Conservation (phyloP, 2,797 vertebrate species). For the Ctenosaura bakeri region DNA sequence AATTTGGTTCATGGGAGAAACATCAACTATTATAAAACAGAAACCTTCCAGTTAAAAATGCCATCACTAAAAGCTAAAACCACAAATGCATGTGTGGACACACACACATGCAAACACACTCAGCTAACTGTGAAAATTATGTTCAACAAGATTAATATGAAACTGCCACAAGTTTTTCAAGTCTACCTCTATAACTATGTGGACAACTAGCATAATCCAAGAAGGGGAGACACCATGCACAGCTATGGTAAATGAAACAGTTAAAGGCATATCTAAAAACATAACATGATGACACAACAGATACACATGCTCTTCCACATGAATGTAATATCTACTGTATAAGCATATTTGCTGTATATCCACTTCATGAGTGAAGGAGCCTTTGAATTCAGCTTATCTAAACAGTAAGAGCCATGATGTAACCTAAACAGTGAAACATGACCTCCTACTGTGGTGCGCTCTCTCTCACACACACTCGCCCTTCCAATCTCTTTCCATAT, state of each 20-base stretch:
- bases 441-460: accelerated
- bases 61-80: not conserved
- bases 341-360: not conserved
- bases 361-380: not conserved
- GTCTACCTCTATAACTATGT: not conserved
- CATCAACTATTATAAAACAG: not conserved
- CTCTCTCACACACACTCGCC: accelerated
- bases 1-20: not conserved
- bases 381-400: not conserved
- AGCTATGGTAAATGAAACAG: not conserved
- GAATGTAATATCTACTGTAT: not conserved
- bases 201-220: not conserved
- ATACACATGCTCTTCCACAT: not conserved
- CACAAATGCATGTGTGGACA: not conserved
- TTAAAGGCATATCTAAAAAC: not conserved
- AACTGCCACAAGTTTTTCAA: not conserved
- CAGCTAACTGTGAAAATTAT: not conserved
- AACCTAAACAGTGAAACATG: not conserved
- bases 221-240: not conserved
- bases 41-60: not conserved
- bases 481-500: not conserved
- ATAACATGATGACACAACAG: not conserved
- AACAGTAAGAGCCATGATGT: not conserved
- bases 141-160: not conserved
- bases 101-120: too few relatives aligned